These are phyloP conservation scores for Craseonycteris thonglongyai DNA, from an alignment of 2,113 vertebrate species.

Conservation along the genomic window DNA sequence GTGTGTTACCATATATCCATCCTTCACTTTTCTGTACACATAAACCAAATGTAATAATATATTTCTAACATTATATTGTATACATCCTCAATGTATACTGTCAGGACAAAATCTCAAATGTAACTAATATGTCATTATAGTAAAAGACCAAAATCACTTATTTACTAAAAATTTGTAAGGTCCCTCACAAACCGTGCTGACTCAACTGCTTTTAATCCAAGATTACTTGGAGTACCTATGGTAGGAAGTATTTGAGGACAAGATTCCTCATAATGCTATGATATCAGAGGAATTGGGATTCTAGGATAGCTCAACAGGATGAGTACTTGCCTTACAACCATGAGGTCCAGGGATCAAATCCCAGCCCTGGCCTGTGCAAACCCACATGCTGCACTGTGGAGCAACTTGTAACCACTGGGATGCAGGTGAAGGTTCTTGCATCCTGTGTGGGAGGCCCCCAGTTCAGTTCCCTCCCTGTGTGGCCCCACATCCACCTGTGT, in stretches of 20 bases:
- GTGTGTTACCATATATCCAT: not conserved
- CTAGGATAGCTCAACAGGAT: too few relatives aligned
- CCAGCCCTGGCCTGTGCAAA: too few relatives aligned
- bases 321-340: too few relatives aligned
- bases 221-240: not conserved
- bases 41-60: not conserved
- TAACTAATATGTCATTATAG: not conserved
- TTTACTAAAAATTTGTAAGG: not conserved
- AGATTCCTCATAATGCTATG: not conserved
- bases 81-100: not conserved
- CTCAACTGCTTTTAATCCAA: rapidly evolving
- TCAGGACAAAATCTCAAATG: not conserved
- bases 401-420: too few relatives aligned
- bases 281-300: not conserved
- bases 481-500: too few relatives aligned
- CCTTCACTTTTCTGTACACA: not conserved
- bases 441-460: too few relatives aligned
- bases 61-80: not conserved
- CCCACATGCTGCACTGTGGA: too few relatives aligned
- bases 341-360: too few relatives aligned
- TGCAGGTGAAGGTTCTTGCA: too few relatives aligned
- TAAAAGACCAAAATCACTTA: not conserved
- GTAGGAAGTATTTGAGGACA: not conserved
- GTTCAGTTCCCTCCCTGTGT: too few relatives aligned
- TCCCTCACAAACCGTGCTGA: not conserved